phyloP scores from a whole-genome alignment of 2,797 vertebrate species.

The Lateolabrax maculatus region DNA sequence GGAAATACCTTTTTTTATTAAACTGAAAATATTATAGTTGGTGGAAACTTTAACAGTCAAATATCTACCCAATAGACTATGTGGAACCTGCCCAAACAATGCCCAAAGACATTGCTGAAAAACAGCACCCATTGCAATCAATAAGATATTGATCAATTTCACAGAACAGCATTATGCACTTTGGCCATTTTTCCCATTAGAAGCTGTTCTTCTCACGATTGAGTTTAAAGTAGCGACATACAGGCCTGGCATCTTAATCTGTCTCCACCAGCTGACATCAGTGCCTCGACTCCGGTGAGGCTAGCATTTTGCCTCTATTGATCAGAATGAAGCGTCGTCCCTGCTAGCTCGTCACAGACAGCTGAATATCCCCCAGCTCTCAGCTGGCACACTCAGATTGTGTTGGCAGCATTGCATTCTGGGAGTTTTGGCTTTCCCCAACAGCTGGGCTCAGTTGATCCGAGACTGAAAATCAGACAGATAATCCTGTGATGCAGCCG shows the following conservation, averaged over 20 bases:
- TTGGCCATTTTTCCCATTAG: not conserved
- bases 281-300: slow-evolving; percentile 2
- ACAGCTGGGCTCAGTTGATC: slow-evolving; percentile 80
- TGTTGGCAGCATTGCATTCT: slow-evolving; percentile 81
- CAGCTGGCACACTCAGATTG: slow-evolving; percentile 67
- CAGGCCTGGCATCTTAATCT: not conserved
- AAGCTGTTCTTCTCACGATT: not conserved
- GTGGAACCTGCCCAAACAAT: not conserved
- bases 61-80: not conserved
- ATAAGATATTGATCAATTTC: slow-evolving; percentile 37
- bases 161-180: not conserved
- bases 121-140: slow-evolving; percentile 29
- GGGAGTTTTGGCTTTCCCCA: slow-evolving; percentile 77
- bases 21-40: slow-evolving; percentile 1
- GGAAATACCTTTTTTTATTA: not conserved
- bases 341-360: slow-evolving; percentile 46
- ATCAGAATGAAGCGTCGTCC: slow-evolving; percentile 34
- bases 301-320: slow-evolving; percentile 44
- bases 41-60: not conserved
- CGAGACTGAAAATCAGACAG: slow-evolving; percentile 74
- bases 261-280: slow-evolving; percentile 13
- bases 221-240: slow-evolving; percentile 1
- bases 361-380: slow-evolving; percentile 56
- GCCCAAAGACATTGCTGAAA: slow-evolving; percentile 3
- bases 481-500: slow-evolving; percentile 79